Evolutionary conservation across 2,797 vertebrate species (phyloP), one percentile per base, ranked within the genome.

Genomic region (Xerus rutilus): DNA sequence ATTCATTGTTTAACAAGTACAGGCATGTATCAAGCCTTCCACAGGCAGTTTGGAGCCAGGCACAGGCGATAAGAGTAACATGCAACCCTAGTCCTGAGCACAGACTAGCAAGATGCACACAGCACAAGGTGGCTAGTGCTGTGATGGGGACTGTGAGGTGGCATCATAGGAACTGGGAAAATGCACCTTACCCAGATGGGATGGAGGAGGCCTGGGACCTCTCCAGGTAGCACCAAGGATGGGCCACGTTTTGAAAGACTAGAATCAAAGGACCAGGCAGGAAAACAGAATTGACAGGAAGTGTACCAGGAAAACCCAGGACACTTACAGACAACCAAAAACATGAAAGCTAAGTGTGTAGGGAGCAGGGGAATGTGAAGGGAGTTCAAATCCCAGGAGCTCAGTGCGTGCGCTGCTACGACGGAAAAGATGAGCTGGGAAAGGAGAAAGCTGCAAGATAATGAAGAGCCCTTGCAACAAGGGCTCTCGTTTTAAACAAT

Each of bases 371-470:
- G 25, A 35, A 39, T 3, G 5, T 9, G 25, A 64, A 67, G 7
- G 7, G 3, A 25, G 47, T 21, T 86, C 45, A 32, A 25, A 25
- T 5, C 8, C 23, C 14, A n/a, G 52, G 20, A 86, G 30, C 0
- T 4, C 3, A 0, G 4, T 2, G 4, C 3, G 2, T 25, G n/a
- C n/a, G 18, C 21, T 13, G 4, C 21, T 3, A 4, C n/a, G 10
- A 70, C 20, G 7, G 20, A 28, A 59, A 39, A 30, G 30, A 77
- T 2, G 18, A 45, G 8, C 3, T 62, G 43, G 13, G n/a, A 72
- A 65, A 84, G 28, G 35, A 78, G 20, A 69, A 35, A 69, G 30
- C 8, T 0, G 7, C 1, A 10, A 18, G 39, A 21, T 23, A 21
- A 28, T 13, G 59, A 89, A 49, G 45, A 12, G 7, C 13, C 7